Base-by-base conservation (phyloP, 2,113 vertebrate species). In the Xyliphius kryptos region DNA sequence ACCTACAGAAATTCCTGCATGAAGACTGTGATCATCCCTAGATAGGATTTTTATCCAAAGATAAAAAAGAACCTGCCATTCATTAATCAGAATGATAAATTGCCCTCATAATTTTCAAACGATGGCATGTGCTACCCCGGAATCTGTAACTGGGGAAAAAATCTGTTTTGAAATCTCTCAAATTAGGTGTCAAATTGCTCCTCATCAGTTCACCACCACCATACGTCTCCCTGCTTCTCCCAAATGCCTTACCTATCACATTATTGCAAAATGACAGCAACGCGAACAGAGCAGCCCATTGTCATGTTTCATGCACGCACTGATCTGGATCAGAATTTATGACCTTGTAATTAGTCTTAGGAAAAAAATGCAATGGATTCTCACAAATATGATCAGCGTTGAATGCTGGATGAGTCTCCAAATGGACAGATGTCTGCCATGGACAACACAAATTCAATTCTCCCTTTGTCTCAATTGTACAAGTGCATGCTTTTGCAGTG, bases 71-170 rank as follows among this genome's bases (percentile, higher is more conserved):
- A 81, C 48, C 71, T 65, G 52, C 60, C 51, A 47, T 52, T 81
- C 74, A 76, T 78, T 63, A 79, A 75, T 65, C 6, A 26, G 70
- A 77, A 78, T 76, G 76, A 79, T 76, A 68, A 78, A 79, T 78
- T 64, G 69, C 69, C 58, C 66, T 71, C 73, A 73, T 50, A n/a
- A 43, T 69, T 62, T 3, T 53, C 52, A 58, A 48, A 61, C 61
- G 65, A 75, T 66, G 69, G 63, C 46, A 56, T 73, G 62, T 55
- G 56, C 53, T 64, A 73, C 74, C 63, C 61, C 71, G 49, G 61
- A 67, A 70, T 74, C 50, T 36, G 54, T 65, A 66, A 71, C 16
- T 26, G 14, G 1, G 41, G 36, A 22, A 47, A 36, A 48, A 69
- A 38, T 14, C 56, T 17, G 46, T 59, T 14, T 15, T 67, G 67